Base-by-base conservation (phyloP, 2,888 invertebrate species). In the Notodonta ziczac region DNA sequence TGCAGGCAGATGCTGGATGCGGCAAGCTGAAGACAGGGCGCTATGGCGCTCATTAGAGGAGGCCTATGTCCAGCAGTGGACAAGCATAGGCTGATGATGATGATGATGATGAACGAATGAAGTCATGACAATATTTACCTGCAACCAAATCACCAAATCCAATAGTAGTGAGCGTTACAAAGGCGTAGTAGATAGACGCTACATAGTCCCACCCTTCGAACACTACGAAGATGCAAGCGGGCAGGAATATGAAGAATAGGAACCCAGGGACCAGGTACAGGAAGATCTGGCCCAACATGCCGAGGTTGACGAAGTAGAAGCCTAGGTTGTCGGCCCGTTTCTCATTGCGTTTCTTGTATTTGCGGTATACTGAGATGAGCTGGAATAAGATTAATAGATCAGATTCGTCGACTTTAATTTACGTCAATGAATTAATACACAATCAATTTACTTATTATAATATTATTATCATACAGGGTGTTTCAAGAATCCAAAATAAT, bases 91-190 rank as follows among this genome's bases (percentile, higher is more conserved):
- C n/a, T n/a, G n/a, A n/a, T n/a, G n/a, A n/a, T n/a, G n/a, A n/a
- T n/a, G n/a, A n/a, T n/a, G n/a, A n/a, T n/a, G n/a, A n/a, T n/a
- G n/a, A 35, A 35, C 35, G 35, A 35, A 35, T 35, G 24, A 35
- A 35, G 35, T 35, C 42, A 10, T 42, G 10, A 12, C 10, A 10
- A 10, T 42, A 64, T 62, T 78, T 89, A 97, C 97, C 97, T 86
- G 98, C 98, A 42, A 98, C 98, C 81, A 96, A 96, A 86, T 98
- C 98, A n/a, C 98, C 98, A 86, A 98, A 98, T 50, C 98, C 98
- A 70, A 98, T 98, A 5, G 98, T 98, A 4, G 97, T 97, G 12
- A 97, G 94, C 0, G 97, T 97, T 13, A 98, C 97, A 82, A 97
- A 98, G 24, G 97, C 96, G 81, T 97, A 98, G 85, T 98, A 98